Base-by-base conservation (phyloP, 2,888 invertebrate genomes). In the Argyresthia goedartella region DNA sequence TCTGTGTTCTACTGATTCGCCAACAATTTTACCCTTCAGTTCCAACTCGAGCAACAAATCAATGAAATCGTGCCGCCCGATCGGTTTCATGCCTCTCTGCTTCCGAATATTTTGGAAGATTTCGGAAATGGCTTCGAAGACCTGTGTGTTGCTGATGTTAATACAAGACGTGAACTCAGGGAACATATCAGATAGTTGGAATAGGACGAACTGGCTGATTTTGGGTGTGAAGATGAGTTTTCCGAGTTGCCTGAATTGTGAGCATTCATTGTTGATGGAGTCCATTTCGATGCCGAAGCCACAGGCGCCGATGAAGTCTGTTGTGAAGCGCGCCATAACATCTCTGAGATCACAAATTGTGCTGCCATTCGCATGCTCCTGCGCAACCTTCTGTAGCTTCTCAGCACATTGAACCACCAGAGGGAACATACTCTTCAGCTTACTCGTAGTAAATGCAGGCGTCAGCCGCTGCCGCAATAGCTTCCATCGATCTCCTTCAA, bases 401-500 rank as follows among this genome's bases (percentile, higher is more conserved):
- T 77, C 76, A 4, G 81, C 79, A 58, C 79, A 64, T 1, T 79
- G 75, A 9, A 73, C 76, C 33, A 85, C 80, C 15, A 81, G 67
- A 7, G 75, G 76, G 54, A 85, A 85, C 84, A 84, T 84, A 7
- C 72, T 78, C 56, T 78, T 84, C 9, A 84, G 59, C 59, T 82
- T 85, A 1, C 71, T 77, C 0, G 78, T 73, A 54, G 80, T 81
- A 52, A 85, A 85, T 4, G 76, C 76, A 0, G 80, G 76, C 8
- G 79, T 79, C 52, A 85, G 77, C 53, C 80, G 65, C 50, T 81
- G 77, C 56, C 85, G 67, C 16, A 82, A 66, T 51, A 81, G 63
- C n/a, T 68, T 70, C 85, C 85, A 85, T 43, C 73, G 57, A 54
- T 84, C 84, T 8, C 84, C 84, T 51, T 82, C 84, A 47, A 74